These are phyloP conservation scores for Noctua janthe DNA, from an alignment of 2,888 invertebrate genomes.

Conservation along the genomic window DNA sequence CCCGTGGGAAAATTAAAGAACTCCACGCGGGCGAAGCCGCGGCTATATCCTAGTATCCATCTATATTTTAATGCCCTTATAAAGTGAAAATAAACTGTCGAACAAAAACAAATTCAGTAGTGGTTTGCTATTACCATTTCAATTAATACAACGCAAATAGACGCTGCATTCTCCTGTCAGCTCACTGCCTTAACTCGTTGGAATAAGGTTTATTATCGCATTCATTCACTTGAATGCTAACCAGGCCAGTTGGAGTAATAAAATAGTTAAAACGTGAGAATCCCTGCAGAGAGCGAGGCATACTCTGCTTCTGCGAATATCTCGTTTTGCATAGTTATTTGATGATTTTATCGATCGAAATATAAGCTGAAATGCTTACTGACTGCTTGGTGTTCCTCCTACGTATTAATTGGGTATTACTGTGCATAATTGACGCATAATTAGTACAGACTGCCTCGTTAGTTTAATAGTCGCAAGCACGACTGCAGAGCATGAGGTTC, in stretches of 20 bases:
- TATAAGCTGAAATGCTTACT: conserved; percentile 52
- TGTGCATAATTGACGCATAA: neutral
- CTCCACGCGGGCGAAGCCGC: too few relatives aligned
- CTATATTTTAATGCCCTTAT: neutral
- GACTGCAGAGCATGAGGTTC: too few relatives aligned
- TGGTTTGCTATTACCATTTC: conserved; percentile 52
- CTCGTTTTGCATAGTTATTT: conserved; percentile 74
- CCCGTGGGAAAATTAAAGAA: too few relatives aligned
- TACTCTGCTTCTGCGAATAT: conserved; percentile 75
- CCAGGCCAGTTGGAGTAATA: conserved; percentile 61
- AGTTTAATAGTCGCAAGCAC: too few relatives aligned
- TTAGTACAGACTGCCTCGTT: neutral
- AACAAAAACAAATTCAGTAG: conserved; percentile 51
- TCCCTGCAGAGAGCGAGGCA: conserved; percentile 76
- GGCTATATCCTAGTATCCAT: neutral
- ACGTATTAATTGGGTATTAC: conserved; percentile 36
- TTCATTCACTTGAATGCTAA: conserved; percentile 36
- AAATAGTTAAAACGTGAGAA: conserved; percentile 83
- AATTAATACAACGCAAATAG: conserved; percentile 54
- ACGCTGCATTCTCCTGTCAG: conserved; percentile 17
- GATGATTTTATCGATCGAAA: conserved; percentile 65
- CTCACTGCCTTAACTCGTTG: conserved; percentile 30
- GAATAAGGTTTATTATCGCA: conserved; percentile 55
- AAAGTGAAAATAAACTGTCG: conserved; percentile 35
- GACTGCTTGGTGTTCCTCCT: conserved; percentile 15